These are phyloP conservation scores for Drosophila chauvacae DNA, from an alignment of 1,140 invertebrate species.

Conservation along the genomic window DNA sequence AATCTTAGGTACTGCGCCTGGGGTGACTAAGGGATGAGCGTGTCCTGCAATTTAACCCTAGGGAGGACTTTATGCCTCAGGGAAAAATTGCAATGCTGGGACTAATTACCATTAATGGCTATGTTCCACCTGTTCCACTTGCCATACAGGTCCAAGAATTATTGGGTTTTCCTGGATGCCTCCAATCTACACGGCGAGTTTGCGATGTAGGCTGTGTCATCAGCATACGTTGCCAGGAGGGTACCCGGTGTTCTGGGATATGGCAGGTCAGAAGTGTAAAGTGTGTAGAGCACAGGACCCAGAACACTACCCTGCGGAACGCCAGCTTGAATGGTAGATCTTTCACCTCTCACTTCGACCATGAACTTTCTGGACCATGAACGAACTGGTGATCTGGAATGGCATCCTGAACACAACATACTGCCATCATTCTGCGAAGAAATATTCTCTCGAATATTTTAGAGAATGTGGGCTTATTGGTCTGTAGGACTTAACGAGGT, in stretches of 20 bases:
- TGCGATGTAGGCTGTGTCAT: background rate
- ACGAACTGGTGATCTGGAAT: background rate
- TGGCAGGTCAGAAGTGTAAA: background rate
- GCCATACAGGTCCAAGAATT: background rate
- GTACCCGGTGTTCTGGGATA: background rate
- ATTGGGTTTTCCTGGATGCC: too few relatives aligned
- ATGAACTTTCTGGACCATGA: background rate
- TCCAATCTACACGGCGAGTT: background rate
- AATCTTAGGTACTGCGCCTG: too few relatives aligned
- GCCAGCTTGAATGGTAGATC: background rate
- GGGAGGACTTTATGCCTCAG: background rate
- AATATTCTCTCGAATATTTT: background rate
- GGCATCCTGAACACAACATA: background rate
- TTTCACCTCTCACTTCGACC: background rate
- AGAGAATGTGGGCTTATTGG: background rate
- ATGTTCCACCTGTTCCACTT: background rate
- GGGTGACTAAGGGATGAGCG: too few relatives aligned
- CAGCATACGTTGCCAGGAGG: too few relatives aligned
- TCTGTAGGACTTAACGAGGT: background rate
- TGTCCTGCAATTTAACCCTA: too few relatives aligned
- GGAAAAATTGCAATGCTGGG: background rate
- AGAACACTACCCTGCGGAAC: background rate
- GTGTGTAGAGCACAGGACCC: background rate
- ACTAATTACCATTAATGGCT: background rate
- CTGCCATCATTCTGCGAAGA: background rate